These are phyloP conservation scores for Apoderus coryli DNA, from an alignment of 2,888 invertebrate genomes.

Conservation along the genomic window DNA sequence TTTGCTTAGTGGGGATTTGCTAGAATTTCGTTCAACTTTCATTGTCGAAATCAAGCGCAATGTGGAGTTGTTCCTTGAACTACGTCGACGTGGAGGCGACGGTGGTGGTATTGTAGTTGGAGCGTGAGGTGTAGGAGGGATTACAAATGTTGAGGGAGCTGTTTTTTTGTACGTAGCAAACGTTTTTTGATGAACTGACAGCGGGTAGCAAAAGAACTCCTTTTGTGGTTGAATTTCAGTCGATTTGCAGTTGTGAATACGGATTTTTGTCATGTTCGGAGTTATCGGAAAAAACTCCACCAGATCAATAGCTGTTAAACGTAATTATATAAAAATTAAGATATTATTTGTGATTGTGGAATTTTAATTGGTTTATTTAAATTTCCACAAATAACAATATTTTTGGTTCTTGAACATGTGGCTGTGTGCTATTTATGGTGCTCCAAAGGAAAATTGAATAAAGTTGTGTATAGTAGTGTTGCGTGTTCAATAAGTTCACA, in stretches of 20 bases:
- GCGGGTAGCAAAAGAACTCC: constrained; percentile 49
- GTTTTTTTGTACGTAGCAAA: constrained; percentile 45
- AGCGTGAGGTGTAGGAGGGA: constrained; percentile 26
- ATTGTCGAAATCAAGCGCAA: constrained; percentile 46
- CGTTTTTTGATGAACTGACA: constrained; percentile 34
- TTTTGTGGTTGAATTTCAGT: constrained; percentile 35
- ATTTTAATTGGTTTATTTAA: too few relatives aligned
- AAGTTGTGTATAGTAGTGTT: too few relatives aligned
- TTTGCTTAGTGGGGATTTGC: constrained; percentile 25
- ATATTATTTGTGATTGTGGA: too few relatives aligned
- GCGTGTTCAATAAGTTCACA: too few relatives aligned
- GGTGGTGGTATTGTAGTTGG: constrained; percentile 38
- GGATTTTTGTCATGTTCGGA: constrained; percentile 64
- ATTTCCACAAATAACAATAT: too few relatives aligned
- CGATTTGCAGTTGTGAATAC: constrained; percentile 44
- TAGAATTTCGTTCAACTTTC: constrained; percentile 28
- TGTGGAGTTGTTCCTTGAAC: constrained; percentile 58
- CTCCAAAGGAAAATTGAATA: too few relatives aligned
- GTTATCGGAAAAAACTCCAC: constrained; percentile 74
- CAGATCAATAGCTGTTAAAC: constrained; percentile 55
- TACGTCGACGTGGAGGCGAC: constrained; percentile 59
- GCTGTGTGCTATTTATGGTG: too few relatives aligned
- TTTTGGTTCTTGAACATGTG: too few relatives aligned
- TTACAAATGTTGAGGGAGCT: constrained; percentile 39
- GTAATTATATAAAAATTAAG: too few relatives aligned